phyloP scores from a whole-genome alignment of 1,140 invertebrate species.

The Palaemon carinicauda region DNA sequence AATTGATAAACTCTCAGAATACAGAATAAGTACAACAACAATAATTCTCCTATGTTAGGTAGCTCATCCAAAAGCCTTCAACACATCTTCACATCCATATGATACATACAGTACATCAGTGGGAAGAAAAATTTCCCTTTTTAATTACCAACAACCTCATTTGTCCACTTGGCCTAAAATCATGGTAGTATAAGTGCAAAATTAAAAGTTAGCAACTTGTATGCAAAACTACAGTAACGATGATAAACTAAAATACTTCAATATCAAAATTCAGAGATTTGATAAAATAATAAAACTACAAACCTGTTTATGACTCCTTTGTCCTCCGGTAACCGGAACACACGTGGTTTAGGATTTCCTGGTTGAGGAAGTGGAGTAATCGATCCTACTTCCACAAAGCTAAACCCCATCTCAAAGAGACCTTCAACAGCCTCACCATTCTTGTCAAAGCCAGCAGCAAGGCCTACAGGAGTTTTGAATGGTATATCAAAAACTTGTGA shows the following conservation, averaged over 20 bases:
- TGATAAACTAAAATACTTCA: background rate
- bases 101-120: too few species aligned
- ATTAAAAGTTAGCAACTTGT: too few species aligned
- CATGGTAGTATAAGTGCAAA: too few species aligned
- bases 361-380: conserved; percentile 91
- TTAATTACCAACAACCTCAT: too few species aligned
- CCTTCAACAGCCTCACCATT: conserved; percentile 89
- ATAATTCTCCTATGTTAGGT: too few species aligned
- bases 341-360: conserved; percentile 90
- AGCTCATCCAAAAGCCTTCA: too few species aligned
- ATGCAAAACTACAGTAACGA: too few species aligned
- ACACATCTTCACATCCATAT: too few species aligned
- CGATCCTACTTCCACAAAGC: conserved; percentile 96
- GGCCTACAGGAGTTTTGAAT: conserved; percentile 89
- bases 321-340: conserved; percentile 88
- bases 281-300: background rate
- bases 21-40: too few species aligned
- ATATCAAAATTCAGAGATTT: background rate
- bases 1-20: too few species aligned
- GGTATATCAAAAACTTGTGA: conserved; percentile 76
- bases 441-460: conserved; percentile 99
- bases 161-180: too few species aligned
- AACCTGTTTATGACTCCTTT: conserved; percentile 91
- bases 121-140: too few species aligned
- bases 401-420: conserved; percentile 86